These are phyloP conservation scores for Zhengitettix transpicula DNA, from an alignment of 2,888 invertebrate genomes.

Conservation along the genomic window DNA sequence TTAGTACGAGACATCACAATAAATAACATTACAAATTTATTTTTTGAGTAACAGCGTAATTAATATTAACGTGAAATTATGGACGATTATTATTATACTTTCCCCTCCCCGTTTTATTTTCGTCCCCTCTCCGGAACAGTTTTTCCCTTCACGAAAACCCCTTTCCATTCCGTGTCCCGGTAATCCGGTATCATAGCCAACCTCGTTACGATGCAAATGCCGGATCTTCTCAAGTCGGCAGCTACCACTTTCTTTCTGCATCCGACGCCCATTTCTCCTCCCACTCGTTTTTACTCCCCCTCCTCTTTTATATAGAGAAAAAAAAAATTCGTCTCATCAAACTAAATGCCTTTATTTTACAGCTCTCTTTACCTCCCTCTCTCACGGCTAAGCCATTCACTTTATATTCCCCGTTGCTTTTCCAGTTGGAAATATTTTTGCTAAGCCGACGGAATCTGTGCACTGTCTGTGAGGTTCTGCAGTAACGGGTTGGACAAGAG, in stretches of 20 bases:
- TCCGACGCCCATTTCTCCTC: neutral
- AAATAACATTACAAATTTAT: too few species aligned
- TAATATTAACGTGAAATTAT: too few species aligned
- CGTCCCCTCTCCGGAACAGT: neutral
- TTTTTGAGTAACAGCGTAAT: too few species aligned
- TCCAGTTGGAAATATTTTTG: slow-evolving; percentile 1
- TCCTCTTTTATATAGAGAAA: neutral
- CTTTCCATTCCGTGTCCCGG: neutral
- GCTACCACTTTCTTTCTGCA: neutral
- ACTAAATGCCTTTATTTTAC: slow-evolving; percentile 13
- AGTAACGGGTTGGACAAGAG: neutral
- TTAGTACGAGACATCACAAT: too few species aligned
- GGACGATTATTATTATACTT: too few species aligned
- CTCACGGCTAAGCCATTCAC: slow-evolving; percentile 3
- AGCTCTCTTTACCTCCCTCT: slow-evolving; percentile 7
- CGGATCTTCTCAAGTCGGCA: slow-evolving; percentile 2
- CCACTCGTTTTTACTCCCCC: neutral
- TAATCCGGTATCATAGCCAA: slow-evolving; percentile 6
- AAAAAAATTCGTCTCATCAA: slow-evolving; percentile 10
- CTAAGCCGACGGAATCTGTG: neutral
- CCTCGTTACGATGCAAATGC: slow-evolving; percentile 12
- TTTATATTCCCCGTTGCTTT: slow-evolving; percentile 1
- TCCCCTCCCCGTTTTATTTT: neutral
- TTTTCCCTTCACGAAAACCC: neutral
- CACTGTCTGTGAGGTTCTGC: neutral